Evolutionary conservation across 2,113 vertebrate species (phyloP).

Genomic region (Tenrec ecaudatus): DNA sequence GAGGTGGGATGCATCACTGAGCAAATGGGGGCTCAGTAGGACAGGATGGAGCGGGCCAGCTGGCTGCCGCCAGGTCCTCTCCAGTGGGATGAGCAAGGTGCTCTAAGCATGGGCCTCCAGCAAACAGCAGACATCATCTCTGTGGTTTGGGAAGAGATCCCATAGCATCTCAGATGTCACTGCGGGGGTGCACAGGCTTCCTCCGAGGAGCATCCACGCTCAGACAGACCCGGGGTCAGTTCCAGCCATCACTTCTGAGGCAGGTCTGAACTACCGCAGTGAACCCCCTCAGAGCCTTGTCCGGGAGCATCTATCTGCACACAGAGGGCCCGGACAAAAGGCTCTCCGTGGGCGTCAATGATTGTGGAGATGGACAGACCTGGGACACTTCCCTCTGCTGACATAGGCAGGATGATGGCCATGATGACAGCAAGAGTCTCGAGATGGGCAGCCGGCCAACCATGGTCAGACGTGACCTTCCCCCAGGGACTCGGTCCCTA

Average conservation of each 20-base stretch:
- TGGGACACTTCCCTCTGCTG: background rate
- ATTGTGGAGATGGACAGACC: background rate
- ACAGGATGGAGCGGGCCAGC: background rate
- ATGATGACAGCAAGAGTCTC: background rate
- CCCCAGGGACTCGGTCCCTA: background rate
- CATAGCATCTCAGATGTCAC: background rate
- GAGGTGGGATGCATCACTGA: background rate
- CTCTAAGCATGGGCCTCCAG: too few relatives aligned
- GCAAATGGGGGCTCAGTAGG: background rate
- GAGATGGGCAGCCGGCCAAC: background rate
- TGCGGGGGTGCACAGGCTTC: background rate
- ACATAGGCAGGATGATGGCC: background rate
- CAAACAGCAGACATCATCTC: too few relatives aligned
- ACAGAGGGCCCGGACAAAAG: too few relatives aligned
- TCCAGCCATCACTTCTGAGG: background rate
- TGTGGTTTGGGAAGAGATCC: too few relatives aligned
- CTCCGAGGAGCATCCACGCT: background rate
- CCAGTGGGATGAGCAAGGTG: background rate
- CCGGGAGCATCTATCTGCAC: too few relatives aligned
- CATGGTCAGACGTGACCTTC: background rate
- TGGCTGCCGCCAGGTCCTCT: background rate
- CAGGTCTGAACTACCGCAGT: too few relatives aligned
- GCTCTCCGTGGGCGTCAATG: too few relatives aligned
- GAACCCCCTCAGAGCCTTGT: too few relatives aligned
- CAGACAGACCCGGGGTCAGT: background rate